These are phyloP conservation scores for Ariopsis seemanni DNA, from an alignment of 2,113 vertebrate species.

Conservation along the genomic window DNA sequence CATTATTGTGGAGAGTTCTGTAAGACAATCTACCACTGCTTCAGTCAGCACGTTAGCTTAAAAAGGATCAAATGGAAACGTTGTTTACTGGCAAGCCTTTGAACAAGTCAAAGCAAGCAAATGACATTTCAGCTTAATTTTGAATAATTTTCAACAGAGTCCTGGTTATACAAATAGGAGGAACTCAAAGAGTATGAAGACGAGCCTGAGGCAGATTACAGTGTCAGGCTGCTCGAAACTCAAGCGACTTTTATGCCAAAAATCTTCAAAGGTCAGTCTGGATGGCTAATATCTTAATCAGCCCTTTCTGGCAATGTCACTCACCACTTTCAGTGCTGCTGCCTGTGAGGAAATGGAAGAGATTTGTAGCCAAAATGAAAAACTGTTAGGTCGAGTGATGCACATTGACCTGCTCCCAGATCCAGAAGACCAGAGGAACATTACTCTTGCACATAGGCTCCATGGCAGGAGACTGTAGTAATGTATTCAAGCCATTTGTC, in stretches of 20 bases:
- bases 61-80: neutral
- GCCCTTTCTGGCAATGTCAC: slow-evolving; percentile 53
- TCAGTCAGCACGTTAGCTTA: neutral
- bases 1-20: neutral
- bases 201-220: slow-evolving; percentile 55
- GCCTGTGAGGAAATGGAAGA: slow-evolving; percentile 25
- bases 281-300: slow-evolving; percentile 59
- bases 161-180: slow-evolving; percentile 20
- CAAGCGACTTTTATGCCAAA: slow-evolving; percentile 57
- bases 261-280: slow-evolving; percentile 62
- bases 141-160: neutral
- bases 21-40: neutral
- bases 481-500: slow-evolving; percentile 15
- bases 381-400: slow-evolving; percentile 37
- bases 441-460: slow-evolving; percentile 10
- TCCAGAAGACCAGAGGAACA: slow-evolving; percentile 26
- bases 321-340: slow-evolving; percentile 49
- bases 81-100: slow-evolving; percentile 16
- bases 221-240: slow-evolving; percentile 45
- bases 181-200: slow-evolving; percentile 50
- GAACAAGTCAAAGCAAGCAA: slow-evolving; percentile 2
- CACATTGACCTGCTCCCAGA: slow-evolving; percentile 34
- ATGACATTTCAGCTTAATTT: slow-evolving; percentile 8
- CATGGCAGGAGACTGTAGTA: slow-evolving; percentile 4
- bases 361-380: slow-evolving; percentile 33